Conservation (phyloP, 2,113 vertebrate genomes). For the Tetraodon nigroviridis region DNA sequence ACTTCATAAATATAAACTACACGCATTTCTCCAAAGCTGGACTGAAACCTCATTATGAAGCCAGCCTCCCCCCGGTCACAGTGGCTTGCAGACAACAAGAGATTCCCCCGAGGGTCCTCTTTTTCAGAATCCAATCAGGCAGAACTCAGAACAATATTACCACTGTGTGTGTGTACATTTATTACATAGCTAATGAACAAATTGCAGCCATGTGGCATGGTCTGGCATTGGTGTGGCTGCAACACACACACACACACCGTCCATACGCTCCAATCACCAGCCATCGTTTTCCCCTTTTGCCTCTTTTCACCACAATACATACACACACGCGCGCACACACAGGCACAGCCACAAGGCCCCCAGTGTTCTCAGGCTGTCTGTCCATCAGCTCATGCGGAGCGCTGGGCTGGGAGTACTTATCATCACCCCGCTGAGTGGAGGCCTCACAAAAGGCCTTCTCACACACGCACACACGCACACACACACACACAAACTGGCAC, state of each 20-base stretch:
- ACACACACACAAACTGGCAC: constrained; percentile 14
- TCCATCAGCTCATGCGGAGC: constrained; percentile 68
- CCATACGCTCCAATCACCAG: constrained; percentile 21
- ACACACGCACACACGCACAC: constrained; percentile 20
- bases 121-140: constrained; percentile 70
- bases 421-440: constrained; percentile 71
- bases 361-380: constrained; percentile 69
- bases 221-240: constrained; percentile 44
- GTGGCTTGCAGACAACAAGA: constrained; percentile 66
- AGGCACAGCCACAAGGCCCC: constrained; percentile 66
- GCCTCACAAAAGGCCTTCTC: constrained; percentile 61
- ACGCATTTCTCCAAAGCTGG: constrained; percentile 23
- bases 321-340: constrained; percentile 12
- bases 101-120: constrained; percentile 61
- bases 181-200: constrained; percentile 78
- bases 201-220: constrained; percentile 78
- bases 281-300: constrained; percentile 22
- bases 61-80: constrained; percentile 56
- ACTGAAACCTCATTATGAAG: constrained; percentile 51
- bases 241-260: constrained; percentile 5
- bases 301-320: constrained; percentile 44
- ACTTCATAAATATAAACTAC: constrained; percentile 10
- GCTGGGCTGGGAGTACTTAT: constrained; percentile 73
- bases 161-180: constrained; percentile 74
- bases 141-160: constrained; percentile 72